phyloP scores from a whole-genome alignment of 2,888 invertebrate genomes.

The Penaeus monodon region DNA sequence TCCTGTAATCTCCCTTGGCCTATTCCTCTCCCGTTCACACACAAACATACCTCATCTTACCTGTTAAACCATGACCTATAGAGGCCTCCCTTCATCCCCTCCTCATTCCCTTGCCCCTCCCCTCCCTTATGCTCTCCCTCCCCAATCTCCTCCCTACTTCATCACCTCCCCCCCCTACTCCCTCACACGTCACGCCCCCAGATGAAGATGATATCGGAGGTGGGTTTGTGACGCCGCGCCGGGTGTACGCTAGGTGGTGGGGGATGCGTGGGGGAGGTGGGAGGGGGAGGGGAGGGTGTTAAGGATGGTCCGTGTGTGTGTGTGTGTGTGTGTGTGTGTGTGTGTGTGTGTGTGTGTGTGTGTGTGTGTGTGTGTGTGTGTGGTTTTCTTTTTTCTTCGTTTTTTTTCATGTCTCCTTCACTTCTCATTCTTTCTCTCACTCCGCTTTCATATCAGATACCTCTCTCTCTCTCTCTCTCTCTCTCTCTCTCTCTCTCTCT shows the following conservation, averaged over 20 bases:
- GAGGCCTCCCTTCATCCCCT: no score
- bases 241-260: background rate
- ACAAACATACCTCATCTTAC: no score
- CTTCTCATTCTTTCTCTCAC: constrained; percentile 1
- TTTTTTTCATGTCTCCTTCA: background rate
- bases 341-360: constrained; percentile 11
- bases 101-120: background rate
- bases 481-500: background rate
- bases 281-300: background rate
- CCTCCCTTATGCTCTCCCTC: background rate
- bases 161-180: background rate
- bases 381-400: background rate
- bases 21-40: no score
- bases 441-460: background rate
- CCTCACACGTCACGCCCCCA: background rate
- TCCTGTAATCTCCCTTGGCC: no score
- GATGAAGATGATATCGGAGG: constrained; percentile 19
- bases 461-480: background rate
- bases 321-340: constrained; percentile 10
- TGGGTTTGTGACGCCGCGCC: background rate
- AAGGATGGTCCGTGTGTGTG: background rate
- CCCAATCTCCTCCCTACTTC: background rate
- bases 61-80: no score
- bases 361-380: background rate
- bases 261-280: background rate